Evolutionary conservation across 2,797 vertebrate genomes (phyloP).

Genomic region (Rhinella marina): DNA sequence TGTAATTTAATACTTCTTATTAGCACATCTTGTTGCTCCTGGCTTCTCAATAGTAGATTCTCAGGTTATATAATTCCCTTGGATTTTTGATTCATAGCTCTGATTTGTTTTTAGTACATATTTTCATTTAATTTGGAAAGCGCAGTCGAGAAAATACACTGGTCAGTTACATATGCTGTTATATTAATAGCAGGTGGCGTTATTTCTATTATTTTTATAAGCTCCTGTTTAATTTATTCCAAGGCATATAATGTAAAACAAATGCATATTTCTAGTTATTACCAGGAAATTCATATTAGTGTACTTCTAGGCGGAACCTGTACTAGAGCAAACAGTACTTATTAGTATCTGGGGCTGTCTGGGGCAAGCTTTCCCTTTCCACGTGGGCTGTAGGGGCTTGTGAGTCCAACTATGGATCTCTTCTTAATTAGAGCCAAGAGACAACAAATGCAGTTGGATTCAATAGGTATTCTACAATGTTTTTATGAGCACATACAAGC

Average conservation of each 20-base stretch:
- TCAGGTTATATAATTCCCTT: conserved; percentile 22
- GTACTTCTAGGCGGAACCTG: background rate
- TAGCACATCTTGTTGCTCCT: conserved; percentile 42
- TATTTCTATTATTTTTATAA: conserved; percentile 34
- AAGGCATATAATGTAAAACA: background rate
- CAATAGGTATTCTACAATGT: background rate
- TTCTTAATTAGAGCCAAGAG: background rate
- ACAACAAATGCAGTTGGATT: background rate
- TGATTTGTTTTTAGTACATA: conserved; percentile 18
- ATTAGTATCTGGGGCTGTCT: background rate
- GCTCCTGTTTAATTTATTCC: conserved; percentile 17
- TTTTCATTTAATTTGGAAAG: conserved; percentile 39
- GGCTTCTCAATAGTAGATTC: conserved; percentile 33
- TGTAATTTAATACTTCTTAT: conserved; percentile 49
- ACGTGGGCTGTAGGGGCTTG: no score
- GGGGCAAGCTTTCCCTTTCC: background rate
- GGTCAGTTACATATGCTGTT: conserved; percentile 16
- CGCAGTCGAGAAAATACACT: conserved; percentile 14
- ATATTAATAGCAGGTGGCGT: conserved; percentile 30
- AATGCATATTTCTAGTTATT: background rate
- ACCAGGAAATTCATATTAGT: background rate
- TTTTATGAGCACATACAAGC: background rate
- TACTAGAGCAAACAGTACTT: background rate
- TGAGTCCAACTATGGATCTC: background rate
- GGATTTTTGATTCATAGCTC: conserved; percentile 36